Conservation (phyloP, 2,113 vertebrate species). For the Galbula dea region DNA sequence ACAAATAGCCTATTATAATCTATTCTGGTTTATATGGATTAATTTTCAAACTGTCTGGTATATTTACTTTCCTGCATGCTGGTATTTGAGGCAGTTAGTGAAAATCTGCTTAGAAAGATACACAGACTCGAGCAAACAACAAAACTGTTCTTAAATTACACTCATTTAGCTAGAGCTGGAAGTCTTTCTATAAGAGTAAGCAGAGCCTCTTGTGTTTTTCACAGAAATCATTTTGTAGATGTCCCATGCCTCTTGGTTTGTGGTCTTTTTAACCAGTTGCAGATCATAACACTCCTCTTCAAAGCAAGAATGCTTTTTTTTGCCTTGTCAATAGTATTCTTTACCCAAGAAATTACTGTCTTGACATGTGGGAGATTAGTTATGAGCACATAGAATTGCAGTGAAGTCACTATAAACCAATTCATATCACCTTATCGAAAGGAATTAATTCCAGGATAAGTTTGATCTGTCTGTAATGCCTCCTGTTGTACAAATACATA, state of each 20-base stretch:
- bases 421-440: not conserved
- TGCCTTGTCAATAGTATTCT: not conserved
- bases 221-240: not conserved
- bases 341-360: not conserved
- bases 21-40: not conserved
- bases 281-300: not conserved
- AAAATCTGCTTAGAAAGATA: not conserved
- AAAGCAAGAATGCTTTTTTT: not conserved
- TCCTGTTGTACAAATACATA: not conserved
- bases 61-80: not conserved
- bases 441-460: not conserved
- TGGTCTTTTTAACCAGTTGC: not conserved
- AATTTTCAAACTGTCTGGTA: not conserved
- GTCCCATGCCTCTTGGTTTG: accelerated
- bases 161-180: not conserved
- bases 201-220: too few species aligned
- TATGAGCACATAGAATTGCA: not conserved
- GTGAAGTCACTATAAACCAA: not conserved
- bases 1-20: not conserved
- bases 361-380: not conserved
- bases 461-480: not conserved
- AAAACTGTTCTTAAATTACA: not conserved
- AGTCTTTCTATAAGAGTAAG: not conserved
- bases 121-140: not conserved
- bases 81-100: not conserved